Base-by-base conservation (phyloP, 2,797 vertebrate species). In the Acanthopagrus latus region DNA sequence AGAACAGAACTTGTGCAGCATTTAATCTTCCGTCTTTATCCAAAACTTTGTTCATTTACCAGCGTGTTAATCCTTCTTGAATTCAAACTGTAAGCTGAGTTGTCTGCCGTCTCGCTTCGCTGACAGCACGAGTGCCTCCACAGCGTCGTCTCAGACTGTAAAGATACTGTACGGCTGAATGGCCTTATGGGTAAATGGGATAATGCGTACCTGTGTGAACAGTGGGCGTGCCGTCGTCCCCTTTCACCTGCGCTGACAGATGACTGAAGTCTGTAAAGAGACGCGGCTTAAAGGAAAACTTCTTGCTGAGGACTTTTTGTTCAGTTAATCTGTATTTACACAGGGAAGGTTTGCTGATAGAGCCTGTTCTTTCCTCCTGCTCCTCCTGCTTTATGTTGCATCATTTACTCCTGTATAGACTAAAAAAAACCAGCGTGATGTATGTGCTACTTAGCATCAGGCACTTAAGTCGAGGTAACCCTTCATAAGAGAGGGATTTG, bases 261-360 rank as follows among this genome's bases (percentile, higher is more conserved):
- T 52, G 71, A 27, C 13, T 71, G 62, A 74, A 55, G 18, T 50
- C 23, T 2, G 72, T 29, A 5, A 59, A 75, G 71, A 71, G 44
- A 65, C 8, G 1, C 0, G 20, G 71, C 50, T 86, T 75, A 70
- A 50, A 59, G 60, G 41, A 55, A 60, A 6, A 50, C 16, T 0
- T 20, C 54, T 50, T 8, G 1, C 55, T 20, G 50, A 67, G 16
- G 47, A 8, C 3, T 48, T 78, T 64, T 73, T 76, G 57, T 84
- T 55, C 5, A 1, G 7, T 29, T 86, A 76, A 86, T 82, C 80
- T 82, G 76, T 76, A 38, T 81, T 67, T 71, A 74, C 71, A 69
- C 54, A 58, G 38, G 2, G 3, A 8, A 43, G 16, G 44, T 63
- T 74, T 76, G 64, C 59, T 57, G 74, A 86, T 55, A 7, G 29